phyloP scores from a whole-genome alignment of 92 coral and sea anemone species.

The Palythoa heliodiscus region DNA sequence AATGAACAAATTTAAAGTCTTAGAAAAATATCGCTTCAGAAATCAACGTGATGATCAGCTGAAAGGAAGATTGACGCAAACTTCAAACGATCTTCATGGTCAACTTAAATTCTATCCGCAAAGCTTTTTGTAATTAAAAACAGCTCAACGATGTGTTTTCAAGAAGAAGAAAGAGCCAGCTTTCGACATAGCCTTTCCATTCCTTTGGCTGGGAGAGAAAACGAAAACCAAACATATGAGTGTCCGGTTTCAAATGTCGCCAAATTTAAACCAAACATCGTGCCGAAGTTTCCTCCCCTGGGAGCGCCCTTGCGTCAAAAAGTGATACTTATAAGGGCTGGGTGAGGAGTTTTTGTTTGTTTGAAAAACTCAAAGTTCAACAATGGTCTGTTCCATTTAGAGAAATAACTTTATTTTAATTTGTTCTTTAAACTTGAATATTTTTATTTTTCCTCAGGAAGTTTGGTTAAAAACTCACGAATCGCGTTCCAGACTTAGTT shows the following conservation, averaged over 20 bases:
- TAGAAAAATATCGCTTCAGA: conserved; percentile 1
- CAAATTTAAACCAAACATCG: conserved; percentile 26
- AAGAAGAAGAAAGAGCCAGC: not conserved
- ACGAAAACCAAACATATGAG: not conserved
- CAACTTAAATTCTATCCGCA: not conserved
- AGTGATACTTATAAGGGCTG: not conserved
- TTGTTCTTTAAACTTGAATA: too few relatives aligned
- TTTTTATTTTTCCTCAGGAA: too few relatives aligned
- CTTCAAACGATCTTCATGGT: not conserved
- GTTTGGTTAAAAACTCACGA: not conserved
- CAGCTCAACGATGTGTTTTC: not conserved
- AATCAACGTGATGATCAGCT: conserved; percentile 3
- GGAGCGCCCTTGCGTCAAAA: not conserved
- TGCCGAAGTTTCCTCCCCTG: conserved; percentile 22
- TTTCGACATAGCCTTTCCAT: not conserved
- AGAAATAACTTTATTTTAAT: too few relatives aligned
- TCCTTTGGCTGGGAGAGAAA: not conserved
- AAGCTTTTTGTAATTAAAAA: not conserved
- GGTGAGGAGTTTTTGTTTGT: too few relatives aligned
- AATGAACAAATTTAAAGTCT: not conserved
- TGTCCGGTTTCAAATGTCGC: conserved; percentile 37
- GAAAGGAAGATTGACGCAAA: not conserved
- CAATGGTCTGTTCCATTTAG: too few relatives aligned
- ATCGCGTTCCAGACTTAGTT: not conserved
- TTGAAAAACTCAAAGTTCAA: not conserved